phyloP scores from a whole-genome alignment of 2,113 vertebrate genomes.

The Megaptera novaeangliae region DNA sequence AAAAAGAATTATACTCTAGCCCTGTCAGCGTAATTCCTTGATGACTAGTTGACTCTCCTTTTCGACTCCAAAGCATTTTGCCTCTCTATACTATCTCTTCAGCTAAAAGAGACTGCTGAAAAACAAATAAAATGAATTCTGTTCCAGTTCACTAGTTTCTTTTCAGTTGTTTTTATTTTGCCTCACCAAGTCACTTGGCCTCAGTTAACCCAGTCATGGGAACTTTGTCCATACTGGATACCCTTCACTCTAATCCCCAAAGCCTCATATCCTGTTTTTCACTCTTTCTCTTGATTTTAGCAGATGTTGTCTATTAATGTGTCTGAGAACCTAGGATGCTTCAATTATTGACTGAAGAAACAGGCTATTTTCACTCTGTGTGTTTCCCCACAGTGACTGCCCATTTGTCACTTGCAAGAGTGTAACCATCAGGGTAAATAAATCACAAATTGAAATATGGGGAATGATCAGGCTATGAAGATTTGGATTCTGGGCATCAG shows the following conservation, averaged over 20 bases:
- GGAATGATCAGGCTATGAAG: neutral
- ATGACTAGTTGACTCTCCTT: neutral
- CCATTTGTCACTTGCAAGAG: constrained; percentile 1
- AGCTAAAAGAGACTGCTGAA: constrained; percentile 3
- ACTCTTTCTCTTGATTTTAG: constrained; percentile 63
- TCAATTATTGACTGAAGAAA: constrained; percentile 61
- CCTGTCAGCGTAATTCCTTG: neutral
- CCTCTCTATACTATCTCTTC: constrained; percentile 25
- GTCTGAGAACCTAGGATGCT: constrained; percentile 51
- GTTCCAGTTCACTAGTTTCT: neutral
- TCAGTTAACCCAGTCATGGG: constrained; percentile 34
- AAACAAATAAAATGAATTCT: constrained; percentile 36
- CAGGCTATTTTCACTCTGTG: constrained; percentile 24
- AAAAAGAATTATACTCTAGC: neutral
- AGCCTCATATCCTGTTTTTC: constrained; percentile 72
- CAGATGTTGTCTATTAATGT: constrained; percentile 74
- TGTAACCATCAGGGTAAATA: neutral
- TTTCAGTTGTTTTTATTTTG: constrained; percentile 52
- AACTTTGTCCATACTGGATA: constrained; percentile 32
- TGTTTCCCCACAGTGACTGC: neutral
- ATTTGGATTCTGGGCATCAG: neutral
- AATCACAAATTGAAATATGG: neutral
- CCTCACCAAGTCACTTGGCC: constrained; percentile 53
- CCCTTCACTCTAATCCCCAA: constrained; percentile 48
- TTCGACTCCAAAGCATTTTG: neutral